Base-by-base conservation (phyloP, 1,140 invertebrate genomes). In the Zophobas morio region DNA sequence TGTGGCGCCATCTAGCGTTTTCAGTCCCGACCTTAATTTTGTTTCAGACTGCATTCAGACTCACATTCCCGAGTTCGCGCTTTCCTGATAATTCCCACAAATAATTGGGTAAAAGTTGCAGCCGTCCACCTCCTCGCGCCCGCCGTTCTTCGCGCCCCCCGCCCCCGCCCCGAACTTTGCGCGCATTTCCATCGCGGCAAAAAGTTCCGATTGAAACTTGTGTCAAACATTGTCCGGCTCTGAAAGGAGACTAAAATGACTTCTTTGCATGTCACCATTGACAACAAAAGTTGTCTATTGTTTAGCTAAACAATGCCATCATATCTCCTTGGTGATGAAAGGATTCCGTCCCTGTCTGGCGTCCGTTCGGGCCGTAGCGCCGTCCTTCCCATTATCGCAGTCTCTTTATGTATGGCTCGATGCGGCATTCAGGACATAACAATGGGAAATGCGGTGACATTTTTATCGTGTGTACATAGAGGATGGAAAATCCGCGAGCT, bases 221-320 rank as follows among this genome's bases (percentile, higher is more conserved):
- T 76, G 79, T 80, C 79, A 78, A 80, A 80, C 79, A 80, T 78
- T 80, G 79, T 80, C 81, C 75, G 76, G 66, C 74, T 70, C 53
- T 79, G 78, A 78, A 78, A 79, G 78, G 77, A 80, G 78, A 75
- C 81, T 79, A 82, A 82, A 83, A 83, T 83, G 82, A 83, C 82
- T 83, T 83, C 82, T 83, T 83, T 83, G 82, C 82, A 83, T 83
- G 82, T 83, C 82, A 83, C 81, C 82, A 83, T 83, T 83, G 82
- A 83, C 82, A 83, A 83, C 82, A 83, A 83, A 83, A 83, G 82
- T 83, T 83, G 81, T 81, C 82, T 78, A 83, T 83, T 83, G 82
- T 83, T 82, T 83, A 81, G 79, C 82, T 83, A 83, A 83, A 83
- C 82, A 83, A 83, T 83, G 66, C 82, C 82, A 82, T 83, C 82